These are phyloP conservation scores for Neolamprologus hecqui DNA, from an alignment of 2,113 vertebrate genomes.

Conservation along the genomic window DNA sequence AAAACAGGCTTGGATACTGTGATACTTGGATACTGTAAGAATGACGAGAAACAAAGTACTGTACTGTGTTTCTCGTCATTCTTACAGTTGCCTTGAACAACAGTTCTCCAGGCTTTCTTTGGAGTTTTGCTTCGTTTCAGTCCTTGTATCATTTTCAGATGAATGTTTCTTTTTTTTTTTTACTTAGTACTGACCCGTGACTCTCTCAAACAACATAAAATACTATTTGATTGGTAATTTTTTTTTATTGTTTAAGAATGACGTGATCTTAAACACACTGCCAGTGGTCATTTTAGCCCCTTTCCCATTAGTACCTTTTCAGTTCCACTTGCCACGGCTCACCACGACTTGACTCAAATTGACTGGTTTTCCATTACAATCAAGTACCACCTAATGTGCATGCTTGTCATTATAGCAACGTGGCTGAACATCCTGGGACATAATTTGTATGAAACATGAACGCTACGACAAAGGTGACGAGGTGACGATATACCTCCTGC, in stretches of 20 bases:
- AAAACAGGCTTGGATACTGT: not conserved
- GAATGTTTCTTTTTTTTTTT: not conserved
- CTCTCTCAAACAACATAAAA: not conserved
- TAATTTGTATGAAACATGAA: not conserved
- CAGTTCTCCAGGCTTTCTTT: not conserved
- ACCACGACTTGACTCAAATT: not conserved
- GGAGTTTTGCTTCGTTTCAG: not conserved
- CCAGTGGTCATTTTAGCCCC: not conserved
- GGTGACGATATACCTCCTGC: not conserved
- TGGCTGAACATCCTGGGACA: not conserved
- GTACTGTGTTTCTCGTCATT: not conserved
- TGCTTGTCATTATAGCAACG: not conserved
- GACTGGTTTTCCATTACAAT: not conserved
- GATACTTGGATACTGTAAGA: not conserved
- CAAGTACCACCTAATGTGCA: not conserved
- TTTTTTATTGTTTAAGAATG: not conserved
- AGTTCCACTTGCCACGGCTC: not conserved
- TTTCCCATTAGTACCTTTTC: not conserved
- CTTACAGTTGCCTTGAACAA: not conserved
- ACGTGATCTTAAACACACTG: not conserved
- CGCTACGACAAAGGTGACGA: not conserved
- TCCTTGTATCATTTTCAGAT: not conserved
- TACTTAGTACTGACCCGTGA: not conserved
- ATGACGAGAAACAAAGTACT: not conserved
- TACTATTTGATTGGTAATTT: not conserved